Evolutionary conservation across 2,888 invertebrate species (phyloP).

Genomic region (Lasius platythorax): DNA sequence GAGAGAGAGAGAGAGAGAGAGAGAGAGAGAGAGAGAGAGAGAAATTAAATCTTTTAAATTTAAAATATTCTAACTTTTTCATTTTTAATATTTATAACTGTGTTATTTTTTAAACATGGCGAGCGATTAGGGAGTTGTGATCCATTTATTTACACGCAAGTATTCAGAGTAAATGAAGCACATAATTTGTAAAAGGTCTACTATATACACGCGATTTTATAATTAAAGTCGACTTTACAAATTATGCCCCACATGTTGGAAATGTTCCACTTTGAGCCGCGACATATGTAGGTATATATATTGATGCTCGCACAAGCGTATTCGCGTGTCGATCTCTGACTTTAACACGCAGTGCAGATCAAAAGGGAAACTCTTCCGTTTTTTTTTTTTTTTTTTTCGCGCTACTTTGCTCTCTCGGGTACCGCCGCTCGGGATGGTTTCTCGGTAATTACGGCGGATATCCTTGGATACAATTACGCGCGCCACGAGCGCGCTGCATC

Average conservation of each 20-base stretch:
- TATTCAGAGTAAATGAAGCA: background rate
- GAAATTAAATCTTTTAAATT: background rate
- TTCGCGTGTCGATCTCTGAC: constrained; percentile 2
- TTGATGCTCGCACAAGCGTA: background rate
- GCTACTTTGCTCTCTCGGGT: background rate
- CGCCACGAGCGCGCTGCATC: constrained; percentile 69
- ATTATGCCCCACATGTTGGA: background rate
- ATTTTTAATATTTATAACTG: background rate
- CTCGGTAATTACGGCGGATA: constrained; percentile 62
- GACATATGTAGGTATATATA: background rate
- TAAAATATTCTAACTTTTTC: background rate
- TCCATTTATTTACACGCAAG: background rate
- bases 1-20: background rate
- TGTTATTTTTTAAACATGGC: background rate
- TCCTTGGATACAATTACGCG: constrained; percentile 75
- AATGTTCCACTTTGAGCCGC: background rate
- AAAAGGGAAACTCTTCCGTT: constrained; percentile 14
- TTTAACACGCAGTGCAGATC: constrained; percentile 2
- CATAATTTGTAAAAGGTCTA: background rate
- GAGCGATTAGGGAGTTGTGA: background rate
- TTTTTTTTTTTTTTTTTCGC: constrained; percentile 1
- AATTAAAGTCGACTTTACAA: background rate
- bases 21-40: background rate
- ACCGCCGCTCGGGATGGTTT: background rate
- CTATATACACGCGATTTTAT: background rate